A percentile compares a stretch with the other conserved stretches of the same genome.
These are phyloP conservation scores for Dinoponera quadriceps DNA, from an alignment of 1,140 invertebrate genomes.

Conservation along the genomic window DNA sequence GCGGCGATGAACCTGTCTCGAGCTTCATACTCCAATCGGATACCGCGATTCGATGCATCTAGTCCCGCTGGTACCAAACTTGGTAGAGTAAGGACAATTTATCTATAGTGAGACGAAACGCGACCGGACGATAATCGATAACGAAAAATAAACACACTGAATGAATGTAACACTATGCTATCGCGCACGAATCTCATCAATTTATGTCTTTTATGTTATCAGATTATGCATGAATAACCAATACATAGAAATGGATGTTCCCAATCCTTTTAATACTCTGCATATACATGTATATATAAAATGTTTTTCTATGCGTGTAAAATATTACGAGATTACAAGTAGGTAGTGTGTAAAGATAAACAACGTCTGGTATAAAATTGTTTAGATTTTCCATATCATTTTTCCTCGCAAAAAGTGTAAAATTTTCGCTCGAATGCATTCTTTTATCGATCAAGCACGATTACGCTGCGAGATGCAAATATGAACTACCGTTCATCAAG, in stretches of 20 bases:
- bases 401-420: constrained; percentile 6
- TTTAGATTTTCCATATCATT: constrained; percentile 5
- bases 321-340: neutral
- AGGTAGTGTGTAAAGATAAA: too few species aligned
- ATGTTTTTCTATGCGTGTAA: neutral
- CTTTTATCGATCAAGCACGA: constrained; percentile 7
- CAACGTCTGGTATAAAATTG: too few species aligned
- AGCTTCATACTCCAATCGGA: too few species aligned
- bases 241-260: too few species aligned
- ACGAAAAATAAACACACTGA: neutral
- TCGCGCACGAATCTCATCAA: too few species aligned
- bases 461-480: neutral
- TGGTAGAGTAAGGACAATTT: neutral
- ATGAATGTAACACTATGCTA: too few species aligned
- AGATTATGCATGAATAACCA: too few species aligned
- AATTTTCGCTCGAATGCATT: neutral
- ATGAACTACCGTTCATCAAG: neutral
- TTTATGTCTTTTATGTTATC: too few species aligned
- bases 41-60: too few species aligned
- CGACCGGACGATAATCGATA: neutral
- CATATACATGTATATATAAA: neutral
- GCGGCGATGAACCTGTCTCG: too few species aligned
- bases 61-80: too few species aligned
- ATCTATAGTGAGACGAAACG: neutral
- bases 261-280: too few species aligned